phyloP scores from a whole-genome alignment of 2,888 invertebrate genomes.

The Drosophila paracracens region DNA sequence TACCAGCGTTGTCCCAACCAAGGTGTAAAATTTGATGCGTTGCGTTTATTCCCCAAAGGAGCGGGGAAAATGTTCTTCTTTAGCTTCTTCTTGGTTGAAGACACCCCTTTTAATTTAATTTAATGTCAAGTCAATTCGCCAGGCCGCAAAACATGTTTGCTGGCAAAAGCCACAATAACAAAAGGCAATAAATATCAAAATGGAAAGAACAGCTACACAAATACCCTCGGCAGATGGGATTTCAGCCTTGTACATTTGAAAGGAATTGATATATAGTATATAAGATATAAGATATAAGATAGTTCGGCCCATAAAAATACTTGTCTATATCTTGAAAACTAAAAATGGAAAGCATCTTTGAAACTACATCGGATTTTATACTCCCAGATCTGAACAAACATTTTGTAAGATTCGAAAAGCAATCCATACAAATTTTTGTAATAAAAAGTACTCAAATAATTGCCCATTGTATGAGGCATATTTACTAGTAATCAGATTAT shows the following conservation, averaged over 20 bases:
- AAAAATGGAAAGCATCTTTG: neutral
- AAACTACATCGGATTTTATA: neutral
- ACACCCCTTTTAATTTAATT: constrained; percentile 62
- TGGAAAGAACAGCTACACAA: neutral
- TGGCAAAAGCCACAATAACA: constrained; percentile 9
- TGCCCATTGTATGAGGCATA: neutral
- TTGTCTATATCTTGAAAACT: no score
- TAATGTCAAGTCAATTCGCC: constrained; percentile 71
- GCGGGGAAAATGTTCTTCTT: constrained; percentile 27
- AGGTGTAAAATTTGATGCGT: constrained; percentile 73
- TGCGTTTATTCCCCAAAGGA: constrained; percentile 64
- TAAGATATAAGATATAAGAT: no score
- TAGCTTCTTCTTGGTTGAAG: constrained; percentile 14
- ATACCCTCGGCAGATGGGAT: neutral
- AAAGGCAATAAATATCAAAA: neutral
- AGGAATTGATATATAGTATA: no score
- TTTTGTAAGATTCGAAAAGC: neutral
- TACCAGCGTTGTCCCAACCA: constrained; percentile 44
- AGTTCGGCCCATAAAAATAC: no score
- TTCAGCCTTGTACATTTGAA: no score
- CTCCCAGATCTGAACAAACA: neutral
- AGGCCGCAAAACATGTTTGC: constrained; percentile 60
- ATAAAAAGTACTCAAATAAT: neutral
- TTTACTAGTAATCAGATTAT: neutral
- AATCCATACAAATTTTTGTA: neutral